phyloP scores from a whole-genome alignment of 2,888 invertebrate genomes.

The Sesia apiformis region DNA sequence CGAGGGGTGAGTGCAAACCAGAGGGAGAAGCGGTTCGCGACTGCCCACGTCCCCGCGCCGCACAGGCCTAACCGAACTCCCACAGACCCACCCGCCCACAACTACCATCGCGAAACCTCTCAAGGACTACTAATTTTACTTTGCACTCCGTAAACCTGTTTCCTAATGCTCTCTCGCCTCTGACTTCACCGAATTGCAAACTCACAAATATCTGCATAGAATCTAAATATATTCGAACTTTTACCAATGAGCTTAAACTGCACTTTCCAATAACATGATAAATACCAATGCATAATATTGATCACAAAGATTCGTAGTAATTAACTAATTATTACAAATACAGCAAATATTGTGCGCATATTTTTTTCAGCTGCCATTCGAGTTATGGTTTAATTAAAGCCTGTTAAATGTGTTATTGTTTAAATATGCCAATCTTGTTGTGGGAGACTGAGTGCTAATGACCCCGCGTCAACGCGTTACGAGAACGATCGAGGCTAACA shows the following conservation, averaged over 20 bases:
- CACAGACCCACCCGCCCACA: slow-evolving; percentile 42
- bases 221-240: no score
- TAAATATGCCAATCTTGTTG: slow-evolving; percentile 26
- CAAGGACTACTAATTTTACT: slow-evolving; percentile 51
- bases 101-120: slow-evolving; percentile 51
- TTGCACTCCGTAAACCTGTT: slow-evolving; percentile 53
- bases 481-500: not conserved
- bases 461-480: slow-evolving; percentile 29
- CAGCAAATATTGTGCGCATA: no score
- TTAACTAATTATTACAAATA: no score
- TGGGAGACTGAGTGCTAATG: slow-evolving; percentile 42
- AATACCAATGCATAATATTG: no score
- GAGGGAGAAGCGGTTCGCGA: slow-evolving; percentile 28
- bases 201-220: not conserved
- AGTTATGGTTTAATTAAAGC: not conserved
- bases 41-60: slow-evolving; percentile 23
- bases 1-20: slow-evolving; percentile 13
- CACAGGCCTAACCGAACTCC: not conserved
- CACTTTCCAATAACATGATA: no score
- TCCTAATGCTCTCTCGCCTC: slow-evolving; percentile 31
- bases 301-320: no score
- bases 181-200: slow-evolving; percentile 19
- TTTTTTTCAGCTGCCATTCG: not conserved
- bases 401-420: slow-evolving; percentile 11
- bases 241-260: no score